phyloP scores from a whole-genome alignment of 1,140 invertebrate genomes.

The Euglossa dilemma region DNA sequence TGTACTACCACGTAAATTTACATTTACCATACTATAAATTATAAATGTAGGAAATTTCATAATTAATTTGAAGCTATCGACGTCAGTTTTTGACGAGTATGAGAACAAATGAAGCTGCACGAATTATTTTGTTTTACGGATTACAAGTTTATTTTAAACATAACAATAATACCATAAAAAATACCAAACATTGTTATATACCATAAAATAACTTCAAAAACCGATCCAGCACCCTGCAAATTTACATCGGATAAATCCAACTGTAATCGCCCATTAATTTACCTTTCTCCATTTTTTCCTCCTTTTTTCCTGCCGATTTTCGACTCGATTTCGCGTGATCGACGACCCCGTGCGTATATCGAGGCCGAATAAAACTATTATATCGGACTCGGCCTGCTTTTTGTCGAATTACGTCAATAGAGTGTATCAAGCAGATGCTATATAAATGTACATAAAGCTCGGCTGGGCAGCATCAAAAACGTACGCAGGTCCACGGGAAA shows the following conservation, averaged over 20 bases:
- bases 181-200: too few species aligned
- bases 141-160: too few species aligned
- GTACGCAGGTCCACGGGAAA: slow-evolving; percentile 35
- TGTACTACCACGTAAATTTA: not conserved
- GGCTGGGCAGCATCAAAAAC: slow-evolving; percentile 50
- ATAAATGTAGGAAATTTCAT: too few species aligned
- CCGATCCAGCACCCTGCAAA: too few species aligned
- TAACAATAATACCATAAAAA: too few species aligned
- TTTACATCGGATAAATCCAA: too few species aligned
- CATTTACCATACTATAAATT: not conserved
- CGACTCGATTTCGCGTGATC: slow-evolving; percentile 1
- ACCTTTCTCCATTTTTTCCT: not conserved
- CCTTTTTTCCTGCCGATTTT: not conserved
- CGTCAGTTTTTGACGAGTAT: too few species aligned
- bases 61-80: too few species aligned
- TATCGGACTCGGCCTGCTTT: slow-evolving; percentile 37
- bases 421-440: not conserved
- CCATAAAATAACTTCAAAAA: too few species aligned
- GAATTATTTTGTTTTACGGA: too few species aligned
- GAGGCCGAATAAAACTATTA: slow-evolving; percentile 29
- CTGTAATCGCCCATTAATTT: too few species aligned
- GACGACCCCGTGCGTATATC: not conserved
- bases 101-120: too few species aligned
- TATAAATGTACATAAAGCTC: slow-evolving; percentile 32
- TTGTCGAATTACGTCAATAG: slow-evolving; percentile 40